Evolutionary conservation across 2,888 invertebrate species (phyloP).

Genomic region (Synanthedon vespiformis): DNA sequence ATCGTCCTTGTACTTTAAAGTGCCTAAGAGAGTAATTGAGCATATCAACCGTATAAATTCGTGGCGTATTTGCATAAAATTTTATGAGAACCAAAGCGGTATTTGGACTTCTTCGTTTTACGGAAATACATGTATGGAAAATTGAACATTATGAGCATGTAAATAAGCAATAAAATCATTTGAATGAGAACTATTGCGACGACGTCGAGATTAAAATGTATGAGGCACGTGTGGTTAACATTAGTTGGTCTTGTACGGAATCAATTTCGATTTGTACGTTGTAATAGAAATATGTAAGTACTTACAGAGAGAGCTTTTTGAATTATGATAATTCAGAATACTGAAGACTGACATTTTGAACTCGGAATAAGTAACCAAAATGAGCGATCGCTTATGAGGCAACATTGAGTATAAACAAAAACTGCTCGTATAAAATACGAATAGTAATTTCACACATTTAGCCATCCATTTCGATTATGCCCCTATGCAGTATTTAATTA

Average conservation of each 20-base stretch:
- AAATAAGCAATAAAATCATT: neutral
- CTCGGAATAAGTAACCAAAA: no score
- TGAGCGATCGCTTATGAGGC: no score
- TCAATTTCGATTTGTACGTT: conserved; percentile 14
- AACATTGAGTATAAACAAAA: no score
- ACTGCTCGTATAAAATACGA: no score
- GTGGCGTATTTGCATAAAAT: conserved; percentile 35
- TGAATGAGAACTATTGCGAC: neutral
- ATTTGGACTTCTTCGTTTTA: conserved; percentile 14
- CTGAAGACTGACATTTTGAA: no score
- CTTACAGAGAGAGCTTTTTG: no score
- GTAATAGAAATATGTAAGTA: no score
- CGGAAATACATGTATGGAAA: neutral
- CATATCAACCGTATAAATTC: conserved; percentile 37
- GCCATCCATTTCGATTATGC: no score
- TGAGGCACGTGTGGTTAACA: conserved; percentile 15
- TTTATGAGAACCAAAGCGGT: conserved; percentile 24
- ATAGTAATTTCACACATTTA: no score
- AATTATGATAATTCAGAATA: no score
- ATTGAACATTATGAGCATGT: neutral
- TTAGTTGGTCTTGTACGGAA: conserved; percentile 11
- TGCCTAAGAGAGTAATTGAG: conserved; percentile 34
- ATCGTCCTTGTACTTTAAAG: conserved; percentile 20
- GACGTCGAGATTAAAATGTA: conserved; percentile 18
- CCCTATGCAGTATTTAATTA: no score